Evolutionary conservation across 2,888 invertebrate genomes (phyloP).

Genomic region (Ochropleura plecta): DNA sequence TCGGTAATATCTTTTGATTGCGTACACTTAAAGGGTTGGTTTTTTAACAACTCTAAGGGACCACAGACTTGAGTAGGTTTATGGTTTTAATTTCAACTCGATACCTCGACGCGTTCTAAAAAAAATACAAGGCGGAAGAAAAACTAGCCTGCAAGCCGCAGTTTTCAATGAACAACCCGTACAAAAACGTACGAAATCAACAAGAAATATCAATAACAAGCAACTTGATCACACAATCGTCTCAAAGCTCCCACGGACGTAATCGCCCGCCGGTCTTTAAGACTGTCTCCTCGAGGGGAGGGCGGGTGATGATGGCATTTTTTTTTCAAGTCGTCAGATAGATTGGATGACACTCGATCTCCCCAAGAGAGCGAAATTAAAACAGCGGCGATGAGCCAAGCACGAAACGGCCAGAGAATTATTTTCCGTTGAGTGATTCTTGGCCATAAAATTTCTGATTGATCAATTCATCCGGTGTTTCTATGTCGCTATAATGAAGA

Average conservation of each 20-base stretch:
- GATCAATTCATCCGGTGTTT: slow-evolving; percentile 90
- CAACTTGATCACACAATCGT: slow-evolving; percentile 72
- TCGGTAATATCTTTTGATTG: no score
- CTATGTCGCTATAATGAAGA: slow-evolving; percentile 88
- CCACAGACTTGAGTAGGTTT: no score
- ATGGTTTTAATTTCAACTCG: no score
- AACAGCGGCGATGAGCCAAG: slow-evolving; percentile 89
- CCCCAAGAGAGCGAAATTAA: slow-evolving; percentile 90
- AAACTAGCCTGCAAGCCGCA: no score
- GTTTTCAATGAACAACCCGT: no score
- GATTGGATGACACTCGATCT: slow-evolving; percentile 91
- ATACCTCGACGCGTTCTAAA: no score
- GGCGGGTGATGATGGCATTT: slow-evolving; percentile 74
- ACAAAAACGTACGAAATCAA: background rate
- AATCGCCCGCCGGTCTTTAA: slow-evolving; percentile 81
- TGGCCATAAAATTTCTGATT: slow-evolving; percentile 90
- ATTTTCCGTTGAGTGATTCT: slow-evolving; percentile 90
- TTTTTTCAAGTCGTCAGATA: slow-evolving; percentile 88
- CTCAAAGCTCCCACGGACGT: slow-evolving; percentile 82
- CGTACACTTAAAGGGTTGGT: no score
- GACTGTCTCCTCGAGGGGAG: slow-evolving; percentile 66
- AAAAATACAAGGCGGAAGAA: no score
- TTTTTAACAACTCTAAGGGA: no score
- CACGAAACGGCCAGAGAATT: slow-evolving; percentile 87
- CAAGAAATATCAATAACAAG: slow-evolving; percentile 44